Evolutionary conservation across 2,113 vertebrate species (phyloP).

Genomic region (Ceratotherium simum): DNA sequence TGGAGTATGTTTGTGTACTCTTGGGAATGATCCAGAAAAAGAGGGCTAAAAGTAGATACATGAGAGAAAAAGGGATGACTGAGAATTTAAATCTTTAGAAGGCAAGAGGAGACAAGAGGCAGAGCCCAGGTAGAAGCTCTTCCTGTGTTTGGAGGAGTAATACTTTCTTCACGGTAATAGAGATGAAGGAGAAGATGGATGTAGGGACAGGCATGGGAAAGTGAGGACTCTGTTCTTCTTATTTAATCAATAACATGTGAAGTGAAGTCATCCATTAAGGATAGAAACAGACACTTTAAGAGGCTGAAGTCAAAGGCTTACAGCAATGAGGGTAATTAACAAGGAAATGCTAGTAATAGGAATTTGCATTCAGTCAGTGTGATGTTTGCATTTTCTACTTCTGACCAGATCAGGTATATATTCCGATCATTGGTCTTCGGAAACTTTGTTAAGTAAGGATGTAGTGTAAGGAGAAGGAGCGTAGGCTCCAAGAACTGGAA

Average conservation of each 20-base stretch:
- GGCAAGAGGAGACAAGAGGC: neutral
- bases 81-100: neutral
- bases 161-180: neutral
- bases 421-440: neutral
- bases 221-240: neutral
- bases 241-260: conserved; percentile 46
- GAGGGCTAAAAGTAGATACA: neutral
- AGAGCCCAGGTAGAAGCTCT: neutral
- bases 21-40: neutral
- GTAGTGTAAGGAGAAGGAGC: neutral
- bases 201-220: neutral
- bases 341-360: conserved; percentile 1
- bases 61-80: neutral
- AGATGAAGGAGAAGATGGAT: neutral
- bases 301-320: conserved; percentile 31
- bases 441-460: neutral
- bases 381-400: conserved; percentile 24
- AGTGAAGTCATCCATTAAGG: conserved; percentile 43
- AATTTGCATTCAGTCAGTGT: neutral
- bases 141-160: neutral
- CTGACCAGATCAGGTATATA: neutral
- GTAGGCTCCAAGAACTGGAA: neutral
- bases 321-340: conserved; percentile 13
- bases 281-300: neutral
- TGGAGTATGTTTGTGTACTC: neutral